Percentiles rank a stretch among this genome's conserved stretches.
phyloP scores from a whole-genome alignment of 2,797 vertebrate species.

The Girardinus metallicus region DNA sequence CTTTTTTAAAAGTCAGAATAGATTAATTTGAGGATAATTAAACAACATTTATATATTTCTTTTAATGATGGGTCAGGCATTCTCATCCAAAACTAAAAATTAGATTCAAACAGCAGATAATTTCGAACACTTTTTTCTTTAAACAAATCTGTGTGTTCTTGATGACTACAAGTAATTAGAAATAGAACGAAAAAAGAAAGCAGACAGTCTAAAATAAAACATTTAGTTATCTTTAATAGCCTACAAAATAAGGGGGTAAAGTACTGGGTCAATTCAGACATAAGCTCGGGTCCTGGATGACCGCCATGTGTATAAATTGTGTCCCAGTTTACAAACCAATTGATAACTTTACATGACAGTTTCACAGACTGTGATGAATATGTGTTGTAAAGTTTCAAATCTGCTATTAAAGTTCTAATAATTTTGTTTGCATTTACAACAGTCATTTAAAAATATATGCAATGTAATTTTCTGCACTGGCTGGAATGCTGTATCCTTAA shows the following conservation, averaged over 20 bases:
- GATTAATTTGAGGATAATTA: background rate
- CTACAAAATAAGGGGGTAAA: background rate
- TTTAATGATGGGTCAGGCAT: background rate
- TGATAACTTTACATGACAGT: constrained; percentile 7
- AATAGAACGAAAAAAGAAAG: background rate
- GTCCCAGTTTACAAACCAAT: constrained; percentile 1
- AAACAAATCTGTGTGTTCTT: background rate
- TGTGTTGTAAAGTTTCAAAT: constrained; percentile 34
- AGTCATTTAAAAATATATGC: constrained; percentile 54
- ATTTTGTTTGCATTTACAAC: constrained; percentile 49
- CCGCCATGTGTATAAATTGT: background rate
- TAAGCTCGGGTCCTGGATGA: background rate
- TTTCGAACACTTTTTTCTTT: background rate
- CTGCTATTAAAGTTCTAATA: constrained; percentile 36
- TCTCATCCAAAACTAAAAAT: background rate
- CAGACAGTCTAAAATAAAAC: background rate
- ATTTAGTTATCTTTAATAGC: background rate
- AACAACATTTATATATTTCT: background rate
- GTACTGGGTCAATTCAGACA: background rate
- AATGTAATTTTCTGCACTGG: constrained; percentile 37
- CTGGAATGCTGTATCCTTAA: constrained; percentile 65
- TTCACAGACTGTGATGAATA: constrained; percentile 3
- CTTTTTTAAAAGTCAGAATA: background rate
- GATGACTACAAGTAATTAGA: background rate
- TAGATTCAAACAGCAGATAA: background rate